These are phyloP conservation scores for Sebastolobus altivelis DNA, from an alignment of 2,797 vertebrate genomes.

Conservation along the genomic window DNA sequence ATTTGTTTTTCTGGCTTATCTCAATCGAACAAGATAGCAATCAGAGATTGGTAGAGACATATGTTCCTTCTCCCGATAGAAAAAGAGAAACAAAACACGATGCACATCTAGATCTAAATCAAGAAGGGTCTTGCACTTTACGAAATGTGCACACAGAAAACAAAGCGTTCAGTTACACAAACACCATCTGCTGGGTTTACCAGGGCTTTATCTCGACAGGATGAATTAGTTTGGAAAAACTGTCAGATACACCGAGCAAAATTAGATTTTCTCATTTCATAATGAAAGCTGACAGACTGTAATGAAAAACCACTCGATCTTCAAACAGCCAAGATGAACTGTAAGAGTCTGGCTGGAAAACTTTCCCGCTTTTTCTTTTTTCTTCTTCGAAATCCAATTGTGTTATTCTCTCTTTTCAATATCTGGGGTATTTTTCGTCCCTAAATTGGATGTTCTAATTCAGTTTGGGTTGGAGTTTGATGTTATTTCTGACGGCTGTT, in stretches of 20 bases:
- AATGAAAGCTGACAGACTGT: constrained; percentile 82
- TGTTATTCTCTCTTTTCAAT: constrained; percentile 68
- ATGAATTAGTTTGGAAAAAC: constrained; percentile 83
- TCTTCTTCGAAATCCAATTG: constrained; percentile 59
- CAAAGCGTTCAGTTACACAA: constrained; percentile 77
- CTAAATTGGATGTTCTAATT: constrained; percentile 78
- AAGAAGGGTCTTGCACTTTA: constrained; percentile 53
- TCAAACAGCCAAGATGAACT: constrained; percentile 74
- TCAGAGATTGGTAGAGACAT: constrained; percentile 15
- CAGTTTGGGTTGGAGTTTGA: constrained; percentile 72
- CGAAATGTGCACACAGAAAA: constrained; percentile 56
- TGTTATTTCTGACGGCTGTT: constrained; percentile 74
- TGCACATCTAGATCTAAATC: constrained; percentile 49
- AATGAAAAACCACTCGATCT: constrained; percentile 81
- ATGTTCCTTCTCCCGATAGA: constrained; percentile 1
- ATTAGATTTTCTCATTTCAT: constrained; percentile 81
- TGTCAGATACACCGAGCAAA: constrained; percentile 80
- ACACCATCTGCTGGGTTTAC: constrained; percentile 85
- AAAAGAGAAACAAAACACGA: constrained; percentile 23
- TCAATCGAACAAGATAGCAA: constrained; percentile 33
- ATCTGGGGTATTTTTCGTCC: constrained; percentile 60
- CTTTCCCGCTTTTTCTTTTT: constrained; percentile 42
- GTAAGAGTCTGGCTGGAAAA: constrained; percentile 61
- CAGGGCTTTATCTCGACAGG: constrained; percentile 79
- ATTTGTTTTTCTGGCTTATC: constrained; percentile 36